Conservation (phyloP, 2,797 vertebrate species). For the Poecilia gillii region DNA sequence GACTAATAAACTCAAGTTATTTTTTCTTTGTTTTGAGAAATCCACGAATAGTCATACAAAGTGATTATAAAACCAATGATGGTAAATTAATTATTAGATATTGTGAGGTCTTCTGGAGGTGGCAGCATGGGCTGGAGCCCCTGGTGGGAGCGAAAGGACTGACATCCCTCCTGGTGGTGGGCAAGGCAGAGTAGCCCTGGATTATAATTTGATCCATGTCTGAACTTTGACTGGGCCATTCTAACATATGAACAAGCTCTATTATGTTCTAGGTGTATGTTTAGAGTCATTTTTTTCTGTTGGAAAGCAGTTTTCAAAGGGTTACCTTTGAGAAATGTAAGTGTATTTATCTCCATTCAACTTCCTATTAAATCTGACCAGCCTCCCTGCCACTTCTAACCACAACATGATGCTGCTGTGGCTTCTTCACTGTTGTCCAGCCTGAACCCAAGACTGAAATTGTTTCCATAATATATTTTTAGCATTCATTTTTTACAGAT, state of each 20-base stretch:
- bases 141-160: not conserved
- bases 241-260: no score
- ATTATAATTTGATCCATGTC: not conserved
- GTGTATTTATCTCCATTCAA: not conserved
- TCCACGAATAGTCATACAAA: not conserved
- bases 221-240: not conserved
- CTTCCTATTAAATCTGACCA: not conserved
- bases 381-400: not conserved
- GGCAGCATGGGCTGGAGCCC: not conserved
- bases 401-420: not conserved
- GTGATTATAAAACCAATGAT: not conserved
- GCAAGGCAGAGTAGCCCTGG: not conserved
- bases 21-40: not conserved
- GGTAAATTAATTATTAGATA: not conserved
- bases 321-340: not conserved
- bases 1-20: not conserved
- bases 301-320: not conserved
- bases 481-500: not conserved
- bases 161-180: not conserved
- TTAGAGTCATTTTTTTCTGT: not conserved
- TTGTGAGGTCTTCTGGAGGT: not conserved
- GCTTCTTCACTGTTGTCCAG: not conserved
- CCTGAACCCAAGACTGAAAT: not conserved
- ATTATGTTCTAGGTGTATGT: not conserved
- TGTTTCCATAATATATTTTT: not conserved